Evolutionary conservation across 1,140 invertebrate genomes (phyloP), one percentile per base, ranked within the genome.

Genomic region (Drosophila sturtevanti): DNA sequence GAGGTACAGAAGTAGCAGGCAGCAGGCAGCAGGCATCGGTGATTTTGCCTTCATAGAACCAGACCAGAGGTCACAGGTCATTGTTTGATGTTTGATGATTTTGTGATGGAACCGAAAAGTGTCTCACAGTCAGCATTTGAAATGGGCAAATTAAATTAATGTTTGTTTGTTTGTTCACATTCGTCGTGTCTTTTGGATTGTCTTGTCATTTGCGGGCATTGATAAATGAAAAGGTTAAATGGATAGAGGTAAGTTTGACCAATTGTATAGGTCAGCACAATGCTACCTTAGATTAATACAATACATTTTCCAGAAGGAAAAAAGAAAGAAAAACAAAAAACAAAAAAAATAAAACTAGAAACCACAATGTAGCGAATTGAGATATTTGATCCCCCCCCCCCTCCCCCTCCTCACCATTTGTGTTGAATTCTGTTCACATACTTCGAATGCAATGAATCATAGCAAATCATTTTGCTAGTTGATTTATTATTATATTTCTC

Each of bases 381-480:
- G 41, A 48, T 56, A 34, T 67, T 68, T 44, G 44, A 31, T 24
- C 18, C n/a, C n/a, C n/a, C n/a, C n/a, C n/a, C n/a, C n/a, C n/a
- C n/a, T n/a, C n/a, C n/a, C n/a, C n/a, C n/a, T n/a, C n/a, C n/a
- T n/a, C n/a, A n/a, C n/a, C 54, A 75, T 75, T 75, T 35, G 48
- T 10, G n/a, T 18, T 18, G 18, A 31, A 41, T 68, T 48, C 59
- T 35, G 24, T 65, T 72, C 66, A 63, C 67, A 63, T 76, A 71
- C 62, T 77, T 60, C 56, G 66, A 60, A 65, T 85, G 81, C 79
- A 86, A 86, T 85, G 81, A 86, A 85, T 85, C 81, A 85, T 73
- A 78, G 63, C 58, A 62, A 76, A 76, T 69, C 68, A 73, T 76
- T 76, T 68, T 77, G 60, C 79, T 62, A 48, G 70, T 75, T 86